A percentile compares a stretch with the other conserved stretches of the same genome.
Evolutionary conservation across 2,888 invertebrate species (phyloP).

Genomic region (Choreutis nemorana): DNA sequence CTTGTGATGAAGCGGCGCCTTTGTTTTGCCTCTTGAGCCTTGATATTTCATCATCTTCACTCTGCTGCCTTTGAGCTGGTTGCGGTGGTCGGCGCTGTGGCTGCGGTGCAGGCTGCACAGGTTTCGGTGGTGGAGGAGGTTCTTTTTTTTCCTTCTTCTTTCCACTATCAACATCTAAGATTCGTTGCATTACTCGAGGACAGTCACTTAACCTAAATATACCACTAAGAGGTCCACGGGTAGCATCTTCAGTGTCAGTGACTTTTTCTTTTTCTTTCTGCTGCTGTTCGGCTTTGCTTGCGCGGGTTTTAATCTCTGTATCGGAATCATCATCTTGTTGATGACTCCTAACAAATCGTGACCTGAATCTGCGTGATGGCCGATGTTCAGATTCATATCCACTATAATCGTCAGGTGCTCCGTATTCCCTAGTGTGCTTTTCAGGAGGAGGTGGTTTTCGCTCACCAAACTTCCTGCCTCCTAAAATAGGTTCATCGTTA

Average conservation of each 20-base stretch:
- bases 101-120: conserved; percentile 65
- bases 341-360: conserved; percentile 72
- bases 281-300: conserved; percentile 72
- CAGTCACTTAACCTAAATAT: conserved; percentile 88
- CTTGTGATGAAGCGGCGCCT: conserved; percentile 69
- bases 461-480: conserved; percentile 83
- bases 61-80: conserved; percentile 78
- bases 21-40: conserved; percentile 89
- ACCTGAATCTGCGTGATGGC: conserved; percentile 75
- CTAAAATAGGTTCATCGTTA: conserved; percentile 74
- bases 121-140: conserved; percentile 59
- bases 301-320: conserved; percentile 68
- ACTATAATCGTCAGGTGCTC: conserved; percentile 69
- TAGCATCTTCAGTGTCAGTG: conserved; percentile 89
- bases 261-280: conserved; percentile 74
- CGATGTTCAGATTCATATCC: conserved; percentile 73
- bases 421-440: conserved; percentile 67
- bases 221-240: conserved; percentile 86
- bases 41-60: conserved; percentile 90
- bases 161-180: conserved; percentile 81
- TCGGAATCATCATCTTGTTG: conserved; percentile 81
- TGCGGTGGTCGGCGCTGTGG: conserved; percentile 62
- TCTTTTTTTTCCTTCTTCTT: conserved; percentile 82
- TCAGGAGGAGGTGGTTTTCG: conserved; percentile 63
- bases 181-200: conserved; percentile 86